Evolutionary conservation across 2,113 vertebrate species (phyloP).

Genomic region (Emberiza fucata): DNA sequence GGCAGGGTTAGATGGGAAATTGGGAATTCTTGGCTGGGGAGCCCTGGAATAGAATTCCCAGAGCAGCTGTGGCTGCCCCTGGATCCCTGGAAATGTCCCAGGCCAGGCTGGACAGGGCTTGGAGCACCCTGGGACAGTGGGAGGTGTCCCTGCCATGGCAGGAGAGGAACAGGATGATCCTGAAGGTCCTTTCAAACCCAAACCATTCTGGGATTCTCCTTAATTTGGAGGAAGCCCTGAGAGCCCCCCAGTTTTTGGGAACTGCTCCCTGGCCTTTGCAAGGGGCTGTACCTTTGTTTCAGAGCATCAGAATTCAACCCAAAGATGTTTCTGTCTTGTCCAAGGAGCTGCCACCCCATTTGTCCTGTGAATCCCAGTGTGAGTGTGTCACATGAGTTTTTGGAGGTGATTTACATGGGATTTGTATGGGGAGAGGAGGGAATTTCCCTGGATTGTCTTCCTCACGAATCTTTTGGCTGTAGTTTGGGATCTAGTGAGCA

Average conservation of each 20-base stretch:
- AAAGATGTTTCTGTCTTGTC: neutral
- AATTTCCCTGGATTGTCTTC: slow-evolving; percentile 19
- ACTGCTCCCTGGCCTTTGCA: accelerated
- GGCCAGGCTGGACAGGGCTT: accelerated
- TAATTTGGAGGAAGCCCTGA: neutral
- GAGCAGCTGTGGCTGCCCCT: neutral
- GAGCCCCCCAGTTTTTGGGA: neutral
- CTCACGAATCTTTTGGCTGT: neutral
- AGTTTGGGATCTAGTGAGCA: neutral
- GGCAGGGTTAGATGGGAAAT: neutral
- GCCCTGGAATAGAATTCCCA: accelerated
- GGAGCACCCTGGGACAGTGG: accelerated
- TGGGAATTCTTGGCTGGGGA: neutral
- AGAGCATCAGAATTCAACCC: neutral
- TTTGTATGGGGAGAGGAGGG: neutral
- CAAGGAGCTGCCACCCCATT: accelerated
- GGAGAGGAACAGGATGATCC: neutral
- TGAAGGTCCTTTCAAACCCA: neutral
- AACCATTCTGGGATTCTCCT: neutral
- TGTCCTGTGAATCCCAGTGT: neutral
- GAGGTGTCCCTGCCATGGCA: neutral
- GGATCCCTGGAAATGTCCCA: neutral
- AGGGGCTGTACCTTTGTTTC: neutral
- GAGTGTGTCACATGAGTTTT: neutral
- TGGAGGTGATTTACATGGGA: neutral